phyloP scores from a whole-genome alignment of 2,113 vertebrate species.

The Glaucomys volans region DNA sequence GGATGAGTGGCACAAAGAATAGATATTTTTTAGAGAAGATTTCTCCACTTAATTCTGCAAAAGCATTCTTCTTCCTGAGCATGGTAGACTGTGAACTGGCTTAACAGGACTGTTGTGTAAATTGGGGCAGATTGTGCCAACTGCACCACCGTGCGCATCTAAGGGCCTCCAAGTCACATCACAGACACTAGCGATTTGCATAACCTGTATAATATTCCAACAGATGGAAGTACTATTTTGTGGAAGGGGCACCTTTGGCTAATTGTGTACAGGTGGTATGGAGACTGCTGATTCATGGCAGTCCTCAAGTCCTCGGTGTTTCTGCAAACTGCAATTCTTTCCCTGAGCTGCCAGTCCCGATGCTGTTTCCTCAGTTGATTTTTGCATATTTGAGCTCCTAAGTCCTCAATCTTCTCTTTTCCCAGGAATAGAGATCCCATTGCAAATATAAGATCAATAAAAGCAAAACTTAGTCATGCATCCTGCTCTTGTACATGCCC shows the following conservation, averaged over 20 bases:
- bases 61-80: not conserved
- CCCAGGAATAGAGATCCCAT: constrained; percentile 7
- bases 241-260: not conserved
- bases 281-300: not conserved
- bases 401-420: not conserved
- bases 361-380: not conserved
- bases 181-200: not conserved
- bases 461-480: too few relatives aligned
- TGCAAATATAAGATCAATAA: not conserved
- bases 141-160: not conserved
- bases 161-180: not conserved
- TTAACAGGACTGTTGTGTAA: not conserved
- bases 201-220: not conserved
- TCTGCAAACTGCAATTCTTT: not conserved
- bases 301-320: not conserved
- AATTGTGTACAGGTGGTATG: not conserved
- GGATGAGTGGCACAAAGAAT: not conserved
- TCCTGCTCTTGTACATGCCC: not conserved
- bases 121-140: not conserved
- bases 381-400: not conserved
- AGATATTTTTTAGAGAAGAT: not conserved
- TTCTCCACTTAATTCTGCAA: not conserved
- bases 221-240: not conserved
- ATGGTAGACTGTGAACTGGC: not conserved
- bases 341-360: not conserved